These are phyloP conservation scores for Ctenosaura bakeri DNA, from an alignment of 2,797 vertebrate genomes.

Conservation along the genomic window DNA sequence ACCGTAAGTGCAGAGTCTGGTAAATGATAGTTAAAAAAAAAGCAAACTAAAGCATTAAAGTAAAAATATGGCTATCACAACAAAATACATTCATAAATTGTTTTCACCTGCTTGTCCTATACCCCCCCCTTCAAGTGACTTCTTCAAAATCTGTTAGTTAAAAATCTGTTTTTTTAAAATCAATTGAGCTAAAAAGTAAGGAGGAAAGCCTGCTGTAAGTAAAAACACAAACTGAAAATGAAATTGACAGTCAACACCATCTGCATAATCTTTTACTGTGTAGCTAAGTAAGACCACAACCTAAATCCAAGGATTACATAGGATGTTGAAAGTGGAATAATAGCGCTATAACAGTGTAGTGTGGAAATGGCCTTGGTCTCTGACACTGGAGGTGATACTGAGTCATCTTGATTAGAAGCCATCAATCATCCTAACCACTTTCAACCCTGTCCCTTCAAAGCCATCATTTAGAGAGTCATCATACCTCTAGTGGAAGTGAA, in stretches of 20 bases:
- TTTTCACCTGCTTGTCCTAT: constrained; percentile 4
- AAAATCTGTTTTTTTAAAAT: neutral
- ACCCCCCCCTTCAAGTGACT: neutral
- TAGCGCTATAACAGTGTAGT: no score
- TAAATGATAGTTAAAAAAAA: constrained; percentile 51
- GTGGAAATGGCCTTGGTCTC: no score
- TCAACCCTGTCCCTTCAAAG: no score
- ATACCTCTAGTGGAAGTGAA: neutral
- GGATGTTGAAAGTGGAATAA: no score
- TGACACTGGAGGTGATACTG: no score
- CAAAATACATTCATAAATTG: neutral
- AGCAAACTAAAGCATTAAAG: constrained; percentile 65
- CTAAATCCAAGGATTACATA: no score
- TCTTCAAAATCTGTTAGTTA: neutral
- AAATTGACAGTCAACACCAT: constrained; percentile 1
- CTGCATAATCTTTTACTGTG: neutral
- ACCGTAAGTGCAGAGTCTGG: constrained; percentile 69
- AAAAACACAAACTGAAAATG: constrained; percentile 7
- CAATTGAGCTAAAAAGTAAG: constrained; percentile 11
- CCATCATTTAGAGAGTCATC: no score
- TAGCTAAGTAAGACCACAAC: neutral
- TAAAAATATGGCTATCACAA: constrained; percentile 61
- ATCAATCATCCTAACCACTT: no score
- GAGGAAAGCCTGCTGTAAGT: constrained; percentile 9
- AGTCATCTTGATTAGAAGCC: no score